Evolutionary conservation across 2,888 invertebrate genomes (phyloP), one percentile per base, ranked within the genome.

Genomic region (Troides aeacus): DNA sequence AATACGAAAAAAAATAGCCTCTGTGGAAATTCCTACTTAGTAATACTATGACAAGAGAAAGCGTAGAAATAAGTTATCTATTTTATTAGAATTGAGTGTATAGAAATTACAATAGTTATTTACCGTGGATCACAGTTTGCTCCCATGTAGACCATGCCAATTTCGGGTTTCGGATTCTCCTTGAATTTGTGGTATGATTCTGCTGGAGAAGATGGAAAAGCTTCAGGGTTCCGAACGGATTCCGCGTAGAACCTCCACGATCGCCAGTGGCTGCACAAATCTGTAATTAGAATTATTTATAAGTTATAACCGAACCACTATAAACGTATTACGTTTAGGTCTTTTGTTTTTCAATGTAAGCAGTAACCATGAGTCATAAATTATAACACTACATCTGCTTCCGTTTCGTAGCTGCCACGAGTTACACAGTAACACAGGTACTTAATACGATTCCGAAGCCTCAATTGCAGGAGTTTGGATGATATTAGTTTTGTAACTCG

Each of bases 191-290:
- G 80, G 83, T 94, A 94, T 36, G 88, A 90, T 64, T 93, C 93
- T 0, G 93, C 93, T 0, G 93, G 92, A 0, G 94, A 93, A 0
- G 94, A 90, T 2, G 93, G 91, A 73, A 94, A 94, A 0, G 90
- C 88, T 64, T 87, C 84, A 0, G 93, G 92, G 72, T 84, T 93
- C 76, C 75, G 81, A 59, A 93, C 93, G 18, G 94, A 94, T 75
- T 94, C 94, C 0, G 94, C 94, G 81, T 93, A 94, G 80, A 94
- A 94, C 73, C 92, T 85, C 94, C 94, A 94, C 2, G 94, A 94
- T 71, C 94, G 84, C 85, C 94, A 93, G 77, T 94, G 94, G 72
- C 94, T 94, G 77, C 94, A 94, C 62, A 94, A 76, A 79, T 94
- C 94, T 94, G 83, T 57, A 84, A 81, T 23, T 23, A 53, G 6